Conservation (phyloP, 2,888 invertebrate genomes). For the Acronicta alni region DNA sequence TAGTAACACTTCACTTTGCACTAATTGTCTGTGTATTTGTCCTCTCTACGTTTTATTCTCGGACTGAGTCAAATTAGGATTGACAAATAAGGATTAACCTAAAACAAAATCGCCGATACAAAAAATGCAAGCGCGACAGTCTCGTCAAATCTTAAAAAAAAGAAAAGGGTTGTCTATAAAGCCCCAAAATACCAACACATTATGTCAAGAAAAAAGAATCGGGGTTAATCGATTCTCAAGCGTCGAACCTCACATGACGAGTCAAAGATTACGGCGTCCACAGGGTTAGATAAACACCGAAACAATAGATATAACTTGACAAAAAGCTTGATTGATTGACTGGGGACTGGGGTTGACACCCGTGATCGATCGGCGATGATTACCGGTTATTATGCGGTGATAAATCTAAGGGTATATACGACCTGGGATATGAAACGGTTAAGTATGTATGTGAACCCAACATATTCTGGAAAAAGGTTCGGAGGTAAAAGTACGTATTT, state of each 20-base stretch:
- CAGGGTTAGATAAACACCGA: conserved; percentile 57
- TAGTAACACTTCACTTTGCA: no score
- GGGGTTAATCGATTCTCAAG: conserved; percentile 37
- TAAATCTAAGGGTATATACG: conserved; percentile 51
- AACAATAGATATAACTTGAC: conserved; percentile 60
- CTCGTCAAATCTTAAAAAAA: no score
- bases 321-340: conserved; percentile 72
- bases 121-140: no score
- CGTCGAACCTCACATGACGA: conserved; percentile 41
- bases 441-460: conserved; percentile 34
- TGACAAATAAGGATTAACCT: no score
- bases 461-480: not conserved
- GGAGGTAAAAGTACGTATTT: no score
- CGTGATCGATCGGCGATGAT: conserved; percentile 62
- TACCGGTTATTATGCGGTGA: conserved; percentile 58
- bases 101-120: no score
- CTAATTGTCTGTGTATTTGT: no score
- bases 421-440: conserved; percentile 37
- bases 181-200: conserved; percentile 5
- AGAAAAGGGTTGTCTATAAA: not conserved
- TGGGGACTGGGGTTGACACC: conserved; percentile 52
- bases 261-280: conserved; percentile 51
- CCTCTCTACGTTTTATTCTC: no score
- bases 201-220: conserved; percentile 33
- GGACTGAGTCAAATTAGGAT: no score